Evolutionary conservation across 2,888 invertebrate genomes (phyloP), one percentile per base, ranked within the genome.

Genomic region (Apodemia duryi): DNA sequence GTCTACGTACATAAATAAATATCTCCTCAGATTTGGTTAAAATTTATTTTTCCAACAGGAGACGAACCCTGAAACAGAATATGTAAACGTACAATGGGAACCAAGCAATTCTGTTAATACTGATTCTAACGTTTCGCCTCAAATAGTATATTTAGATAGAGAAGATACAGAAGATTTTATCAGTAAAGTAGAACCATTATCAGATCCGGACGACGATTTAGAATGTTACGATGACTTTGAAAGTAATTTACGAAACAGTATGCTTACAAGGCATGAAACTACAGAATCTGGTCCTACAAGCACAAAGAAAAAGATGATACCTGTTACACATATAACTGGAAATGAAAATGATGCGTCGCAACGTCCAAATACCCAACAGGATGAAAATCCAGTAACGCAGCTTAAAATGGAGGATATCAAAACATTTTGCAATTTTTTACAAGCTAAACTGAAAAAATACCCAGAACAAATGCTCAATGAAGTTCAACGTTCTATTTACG

Each of bases 361-460:
- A 11, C 29, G 3, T n/a, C n/a, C 21, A 63, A 65, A 7, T 13
- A 35, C 54, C 54, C 21, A 10, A 54, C 61, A 60, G 28, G 51
- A 43, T 46, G 63, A 51, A 4, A 70, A 69, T 13, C 71, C 70
- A 65, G 73, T 65, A n/a, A 5, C 64, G 29, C 63, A 67, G 35
- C 73, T 75, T 32, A 69, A 70, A 62, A 71, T 75, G 10, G 79
- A 82, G 3, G 84, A 83, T 70, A 82, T 82, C 6, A 71, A 68
- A 61, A 75, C 77, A 38, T 83, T 83, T 66, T 71, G 76, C 3
- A 74, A 76, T 28, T 83, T 83, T 66, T 75, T 83, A 65, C 77
- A 77, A 4, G 76, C 70, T 29, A 82, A 83, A 74, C 80, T 84
- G 81, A 82, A 75, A 67, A 81, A 77, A 66, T 83, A 83, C 65